Evolutionary conservation across 2,113 vertebrate species (phyloP).

Genomic region (Cyanoramphus novaezelandiae): DNA sequence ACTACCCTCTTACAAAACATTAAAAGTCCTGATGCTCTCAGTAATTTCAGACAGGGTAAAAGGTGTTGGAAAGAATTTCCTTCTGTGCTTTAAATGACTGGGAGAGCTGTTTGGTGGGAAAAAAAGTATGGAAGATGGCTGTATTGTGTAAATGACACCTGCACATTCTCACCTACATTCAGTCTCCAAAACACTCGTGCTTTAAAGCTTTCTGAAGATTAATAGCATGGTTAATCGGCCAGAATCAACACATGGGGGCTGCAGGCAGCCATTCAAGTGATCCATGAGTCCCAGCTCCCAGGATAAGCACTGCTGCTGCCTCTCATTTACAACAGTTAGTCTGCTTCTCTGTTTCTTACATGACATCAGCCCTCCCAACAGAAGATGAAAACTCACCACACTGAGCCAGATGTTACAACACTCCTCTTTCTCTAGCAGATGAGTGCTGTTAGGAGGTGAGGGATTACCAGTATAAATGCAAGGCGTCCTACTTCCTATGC

Average conservation of each 20-base stretch:
- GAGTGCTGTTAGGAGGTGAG: slow-evolving; percentile 28
- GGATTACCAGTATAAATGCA: slow-evolving; percentile 32
- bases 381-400: slow-evolving; percentile 44
- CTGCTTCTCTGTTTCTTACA: slow-evolving; percentile 18
- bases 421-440: slow-evolving; percentile 7
- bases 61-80: slow-evolving; percentile 28
- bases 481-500: slow-evolving; percentile 31
- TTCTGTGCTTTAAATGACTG: not conserved
- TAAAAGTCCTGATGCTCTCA: not conserved
- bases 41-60: not conserved
- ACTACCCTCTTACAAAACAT: not conserved
- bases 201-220: slow-evolving; percentile 54
- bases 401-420: slow-evolving; percentile 50
- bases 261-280: slow-evolving; percentile 11
- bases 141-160: slow-evolving; percentile 33
- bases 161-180: slow-evolving; percentile 51
- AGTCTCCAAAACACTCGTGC: not conserved
- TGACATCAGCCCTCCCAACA: slow-evolving; percentile 40
- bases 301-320: slow-evolving; percentile 20
- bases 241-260: slow-evolving; percentile 46
- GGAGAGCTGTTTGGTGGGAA: not conserved
- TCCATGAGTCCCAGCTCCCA: slow-evolving; percentile 2
- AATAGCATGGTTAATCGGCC: slow-evolving; percentile 45
- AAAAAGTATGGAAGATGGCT: not conserved
- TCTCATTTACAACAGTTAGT: slow-evolving; percentile 23